Conservation (phyloP, 2,113 vertebrate species). For the Rutilus rutilus region DNA sequence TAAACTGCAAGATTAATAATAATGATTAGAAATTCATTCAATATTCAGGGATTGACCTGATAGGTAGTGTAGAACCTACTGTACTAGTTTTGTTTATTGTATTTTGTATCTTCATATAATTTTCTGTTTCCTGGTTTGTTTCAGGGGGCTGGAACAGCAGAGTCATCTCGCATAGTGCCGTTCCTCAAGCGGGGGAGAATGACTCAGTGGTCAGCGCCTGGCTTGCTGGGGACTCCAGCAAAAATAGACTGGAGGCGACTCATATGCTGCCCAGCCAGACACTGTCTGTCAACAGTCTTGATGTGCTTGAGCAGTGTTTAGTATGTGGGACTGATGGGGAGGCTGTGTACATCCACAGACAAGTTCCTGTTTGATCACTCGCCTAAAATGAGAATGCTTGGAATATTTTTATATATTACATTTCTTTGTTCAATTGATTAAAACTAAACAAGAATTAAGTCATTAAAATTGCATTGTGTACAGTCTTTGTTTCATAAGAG, state of each 20-base stretch:
- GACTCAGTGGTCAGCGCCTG: conserved; percentile 86
- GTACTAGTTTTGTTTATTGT: background rate
- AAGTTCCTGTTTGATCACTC: conserved; percentile 71
- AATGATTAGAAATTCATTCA: too few relatives aligned
- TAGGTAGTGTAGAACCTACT: too few relatives aligned
- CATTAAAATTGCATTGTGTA: conserved; percentile 8
- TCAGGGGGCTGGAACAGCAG: conserved; percentile 87
- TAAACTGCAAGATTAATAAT: too few relatives aligned
- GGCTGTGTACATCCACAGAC: conserved; percentile 91
- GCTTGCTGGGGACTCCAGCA: conserved; percentile 89
- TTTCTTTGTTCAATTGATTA: background rate
- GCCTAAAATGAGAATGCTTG: background rate
- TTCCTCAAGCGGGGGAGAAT: conserved; percentile 76
- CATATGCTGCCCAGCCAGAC: conserved; percentile 90
- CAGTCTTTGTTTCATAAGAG: background rate
- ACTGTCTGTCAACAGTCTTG: conserved; percentile 92
- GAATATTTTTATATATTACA: background rate
- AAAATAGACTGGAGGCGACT: conserved; percentile 90
- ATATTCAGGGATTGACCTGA: too few relatives aligned
- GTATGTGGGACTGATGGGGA: conserved; percentile 96
- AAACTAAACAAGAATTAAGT: background rate
- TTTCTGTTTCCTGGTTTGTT: conserved; percentile 31
- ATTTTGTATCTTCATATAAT: background rate
- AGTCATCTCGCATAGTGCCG: conserved; percentile 80
- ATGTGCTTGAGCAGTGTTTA: conserved; percentile 91